phyloP scores from a whole-genome alignment of 1,140 invertebrate genomes.

The Euborellia annulipes region DNA sequence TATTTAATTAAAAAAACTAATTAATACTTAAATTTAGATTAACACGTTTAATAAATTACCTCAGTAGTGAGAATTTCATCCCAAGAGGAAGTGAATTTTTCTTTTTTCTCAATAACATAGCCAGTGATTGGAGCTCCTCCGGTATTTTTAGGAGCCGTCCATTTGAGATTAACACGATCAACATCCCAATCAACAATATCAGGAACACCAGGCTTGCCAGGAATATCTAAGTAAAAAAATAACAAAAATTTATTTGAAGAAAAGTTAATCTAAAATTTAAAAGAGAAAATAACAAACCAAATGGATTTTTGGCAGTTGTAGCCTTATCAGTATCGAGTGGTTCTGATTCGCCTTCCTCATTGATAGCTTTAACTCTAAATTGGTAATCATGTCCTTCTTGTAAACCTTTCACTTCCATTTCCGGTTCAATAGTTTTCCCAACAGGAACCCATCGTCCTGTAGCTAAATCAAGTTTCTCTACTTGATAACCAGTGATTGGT shows the following conservation, averaged over 20 bases:
- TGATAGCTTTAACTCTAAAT: conserved; percentile 94
- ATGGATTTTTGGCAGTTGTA: conserved; percentile 87
- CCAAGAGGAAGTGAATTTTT: conserved; percentile 77
- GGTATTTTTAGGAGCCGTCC: conserved; percentile 75
- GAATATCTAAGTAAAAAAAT: conserved; percentile 42
- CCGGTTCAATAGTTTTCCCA: conserved; percentile 60
- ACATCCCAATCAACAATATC: conserved; percentile 87
- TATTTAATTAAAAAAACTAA: too few relatives aligned
- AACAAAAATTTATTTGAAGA: not conserved
- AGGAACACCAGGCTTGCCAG: conserved; percentile 76
- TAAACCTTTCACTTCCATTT: conserved; percentile 81
- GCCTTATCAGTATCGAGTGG: conserved; percentile 75
- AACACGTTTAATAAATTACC: conserved; percentile 29
- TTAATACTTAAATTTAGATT: not conserved
- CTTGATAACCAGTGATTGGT: conserved; percentile 86
- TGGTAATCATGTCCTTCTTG: conserved; percentile 90
- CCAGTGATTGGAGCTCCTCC: conserved; percentile 90
- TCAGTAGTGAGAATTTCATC: conserved; percentile 69
- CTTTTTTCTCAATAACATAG: conserved; percentile 94
- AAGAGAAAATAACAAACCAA: conserved; percentile 36
- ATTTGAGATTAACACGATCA: conserved; percentile 82
- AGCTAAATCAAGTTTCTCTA: conserved; percentile 89
- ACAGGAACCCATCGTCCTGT: conserved; percentile 90
- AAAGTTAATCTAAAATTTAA: conserved; percentile 4
- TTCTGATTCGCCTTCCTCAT: conserved; percentile 94